These are phyloP conservation scores for Matsumurasca onukii DNA, from an alignment of 1,140 invertebrate species.

Conservation along the genomic window DNA sequence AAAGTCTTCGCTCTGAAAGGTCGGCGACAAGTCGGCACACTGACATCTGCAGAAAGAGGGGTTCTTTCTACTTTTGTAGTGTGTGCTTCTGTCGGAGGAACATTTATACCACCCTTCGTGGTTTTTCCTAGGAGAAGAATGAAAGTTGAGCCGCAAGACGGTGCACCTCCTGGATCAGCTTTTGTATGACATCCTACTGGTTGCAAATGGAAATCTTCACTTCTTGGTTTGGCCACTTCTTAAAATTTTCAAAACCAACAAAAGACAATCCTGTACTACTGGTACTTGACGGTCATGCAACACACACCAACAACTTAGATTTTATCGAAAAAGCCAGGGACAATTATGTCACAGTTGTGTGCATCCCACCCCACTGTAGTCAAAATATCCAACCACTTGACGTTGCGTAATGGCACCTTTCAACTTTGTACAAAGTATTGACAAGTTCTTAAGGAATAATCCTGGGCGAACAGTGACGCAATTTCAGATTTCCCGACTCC, in stretches of 20 bases:
- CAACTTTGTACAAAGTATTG: slow-evolving; percentile 40
- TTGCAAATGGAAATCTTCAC: slow-evolving; percentile 44
- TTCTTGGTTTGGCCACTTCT: slow-evolving; percentile 44
- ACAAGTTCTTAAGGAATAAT: slow-evolving; percentile 43
- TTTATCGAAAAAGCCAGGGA: slow-evolving; percentile 37
- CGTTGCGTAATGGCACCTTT: slow-evolving; percentile 46
- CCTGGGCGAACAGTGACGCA: slow-evolving; percentile 43
- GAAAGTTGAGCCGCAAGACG: slow-evolving; percentile 43
- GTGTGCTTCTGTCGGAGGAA: slow-evolving; percentile 45
- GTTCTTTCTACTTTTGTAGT: slow-evolving; percentile 37
- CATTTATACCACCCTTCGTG: slow-evolving; percentile 46
- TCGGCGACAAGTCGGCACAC: slow-evolving; percentile 41
- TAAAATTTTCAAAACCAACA: slow-evolving; percentile 42
- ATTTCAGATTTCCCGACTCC: slow-evolving; percentile 43
- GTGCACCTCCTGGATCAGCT: slow-evolving; percentile 44
- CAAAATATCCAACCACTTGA: slow-evolving; percentile 50
- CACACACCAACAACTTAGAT: slow-evolving; percentile 46
- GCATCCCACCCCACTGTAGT: slow-evolving; percentile 45
- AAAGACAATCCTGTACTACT: slow-evolving; percentile 43
- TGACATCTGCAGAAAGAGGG: slow-evolving; percentile 43
- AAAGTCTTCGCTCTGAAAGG: slow-evolving; percentile 45
- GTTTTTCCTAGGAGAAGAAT: slow-evolving; percentile 45
- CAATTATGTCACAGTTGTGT: slow-evolving; percentile 39
- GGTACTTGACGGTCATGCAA: slow-evolving; percentile 45
- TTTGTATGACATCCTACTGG: slow-evolving; percentile 42